Evolutionary conservation across 2,888 invertebrate genomes (phyloP).

Genomic region (Trypoxylon attenuatum): DNA sequence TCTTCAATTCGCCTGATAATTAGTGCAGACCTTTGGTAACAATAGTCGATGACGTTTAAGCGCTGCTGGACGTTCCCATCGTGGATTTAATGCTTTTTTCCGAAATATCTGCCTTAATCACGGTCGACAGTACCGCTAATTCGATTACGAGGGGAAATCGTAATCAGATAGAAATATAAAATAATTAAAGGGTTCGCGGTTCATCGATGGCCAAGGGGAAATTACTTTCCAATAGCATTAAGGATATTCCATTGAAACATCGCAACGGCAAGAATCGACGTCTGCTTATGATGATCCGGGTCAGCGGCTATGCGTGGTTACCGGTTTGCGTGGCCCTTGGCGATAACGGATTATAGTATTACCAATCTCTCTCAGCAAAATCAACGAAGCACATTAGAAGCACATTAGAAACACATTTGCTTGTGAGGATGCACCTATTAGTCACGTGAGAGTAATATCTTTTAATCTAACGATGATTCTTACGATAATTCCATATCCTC

Average conservation of each 20-base stretch:
- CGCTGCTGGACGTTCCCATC: background rate
- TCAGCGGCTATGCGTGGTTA: slow-evolving; percentile 25
- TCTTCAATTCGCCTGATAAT: slow-evolving; percentile 27
- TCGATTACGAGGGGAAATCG: too few species aligned
- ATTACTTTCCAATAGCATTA: too few species aligned
- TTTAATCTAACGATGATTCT: slow-evolving; percentile 26
- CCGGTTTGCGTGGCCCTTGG: slow-evolving; percentile 26
- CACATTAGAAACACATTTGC: too few species aligned
- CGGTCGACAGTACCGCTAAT: too few species aligned
- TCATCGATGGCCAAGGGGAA: too few species aligned
- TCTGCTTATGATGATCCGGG: slow-evolving; percentile 37
- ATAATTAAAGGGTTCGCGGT: too few species aligned
- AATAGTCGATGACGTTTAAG: background rate
- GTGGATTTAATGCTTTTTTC: background rate
- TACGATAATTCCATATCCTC: slow-evolving; percentile 4
- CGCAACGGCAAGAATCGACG: slow-evolving; percentile 19
- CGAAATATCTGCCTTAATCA: too few species aligned
- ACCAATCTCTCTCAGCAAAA: too few species aligned
- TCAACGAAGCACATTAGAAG: too few species aligned
- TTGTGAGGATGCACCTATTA: too few species aligned
- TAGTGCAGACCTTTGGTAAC: slow-evolving; percentile 24
- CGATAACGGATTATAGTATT: slow-evolving; percentile 39
- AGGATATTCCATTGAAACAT: too few species aligned
- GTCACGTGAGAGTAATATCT: slow-evolving; percentile 27
- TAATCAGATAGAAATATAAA: too few species aligned